Conservation (phyloP, 2,113 vertebrate genomes). For the Myrmecobius fasciatus region DNA sequence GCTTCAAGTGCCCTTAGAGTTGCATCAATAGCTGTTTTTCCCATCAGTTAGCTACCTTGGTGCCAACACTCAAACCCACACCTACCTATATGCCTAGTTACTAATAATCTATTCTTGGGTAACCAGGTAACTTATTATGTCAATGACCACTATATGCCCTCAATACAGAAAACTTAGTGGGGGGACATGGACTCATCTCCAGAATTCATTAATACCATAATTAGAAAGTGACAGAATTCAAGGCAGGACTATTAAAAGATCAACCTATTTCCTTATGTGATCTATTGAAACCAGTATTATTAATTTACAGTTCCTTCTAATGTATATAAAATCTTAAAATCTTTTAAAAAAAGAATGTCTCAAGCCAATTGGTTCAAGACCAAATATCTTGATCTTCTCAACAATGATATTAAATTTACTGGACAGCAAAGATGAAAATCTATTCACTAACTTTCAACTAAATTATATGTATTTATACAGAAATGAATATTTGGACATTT, state of each 20-base stretch:
- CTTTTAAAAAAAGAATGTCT: not conserved
- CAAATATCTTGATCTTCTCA: not conserved
- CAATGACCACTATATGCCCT: not conserved
- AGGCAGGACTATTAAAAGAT: not conserved
- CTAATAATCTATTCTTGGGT: slow-evolving; percentile 12
- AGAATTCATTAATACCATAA: slow-evolving; percentile 9
- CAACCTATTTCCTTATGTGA: not conserved
- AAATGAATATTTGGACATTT: not conserved
- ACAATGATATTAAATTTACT: not conserved
- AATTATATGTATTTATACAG: not conserved
- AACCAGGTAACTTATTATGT: not conserved
- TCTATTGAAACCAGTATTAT: not conserved
- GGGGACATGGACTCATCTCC: not conserved
- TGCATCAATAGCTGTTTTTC: not conserved
- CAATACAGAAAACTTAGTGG: slow-evolving; percentile 14
- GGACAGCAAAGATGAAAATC: not conserved
- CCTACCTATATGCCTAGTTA: too few relatives aligned
- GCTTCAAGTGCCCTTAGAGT: not conserved
- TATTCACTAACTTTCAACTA: not conserved
- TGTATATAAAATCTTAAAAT: not conserved
- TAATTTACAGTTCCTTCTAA: not conserved
- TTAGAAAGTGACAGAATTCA: slow-evolving; percentile 10
- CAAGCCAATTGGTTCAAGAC: not conserved
- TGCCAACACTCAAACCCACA: not conserved
- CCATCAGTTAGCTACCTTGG: not conserved